Base-by-base conservation (phyloP, 2,888 invertebrate genomes). In the Eurois occulta region DNA sequence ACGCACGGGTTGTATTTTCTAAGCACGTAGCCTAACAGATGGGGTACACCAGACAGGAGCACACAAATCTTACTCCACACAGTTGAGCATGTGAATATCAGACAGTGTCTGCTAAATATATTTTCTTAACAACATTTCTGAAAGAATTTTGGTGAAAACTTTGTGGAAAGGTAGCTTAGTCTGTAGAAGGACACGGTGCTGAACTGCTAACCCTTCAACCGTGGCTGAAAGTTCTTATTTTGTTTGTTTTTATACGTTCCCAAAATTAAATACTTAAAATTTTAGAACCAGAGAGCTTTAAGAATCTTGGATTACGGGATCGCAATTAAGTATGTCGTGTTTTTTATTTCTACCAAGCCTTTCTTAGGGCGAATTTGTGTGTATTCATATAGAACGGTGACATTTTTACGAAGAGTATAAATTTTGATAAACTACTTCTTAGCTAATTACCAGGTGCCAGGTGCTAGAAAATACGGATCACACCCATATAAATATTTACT, bases 11-110 rank as follows among this genome's bases (percentile, higher is more conserved):
- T 66, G 58, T 73, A 81, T 58, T 73, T 74, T 43, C 65, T 16
- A 48, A 52, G 55, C 73, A 81, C 81, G 78, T 81, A 72, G 24
- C 65, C 21, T 65, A 72, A 81, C 73, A 64, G 46, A 21, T 41
- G 72, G 52, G 21, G 11, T 10, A 32, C 70, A 28, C 52, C 8
- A 62, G 60, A 77, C 35, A 52, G 28, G 13, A 7, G 28, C 72
- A 72, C 46, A 78, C 81, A 41, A 72, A 81, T 78, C 73, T 65
- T 58, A 46, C 64, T n/a, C n/a, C 55, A 72, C 38, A 64, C n/a
- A 38, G n/a, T 55, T 55, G n/a, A 80, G 72, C 46, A 80, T 21
- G 64, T 65, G 64, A 55, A n/a, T 32, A 78, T 80, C 32, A 72
- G 38, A 55, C 43, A 52, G 13, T 18, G 21, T 43, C 21, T 21